Conservation (phyloP, 2,797 vertebrate genomes). For the Uromys caudimaculatus region DNA sequence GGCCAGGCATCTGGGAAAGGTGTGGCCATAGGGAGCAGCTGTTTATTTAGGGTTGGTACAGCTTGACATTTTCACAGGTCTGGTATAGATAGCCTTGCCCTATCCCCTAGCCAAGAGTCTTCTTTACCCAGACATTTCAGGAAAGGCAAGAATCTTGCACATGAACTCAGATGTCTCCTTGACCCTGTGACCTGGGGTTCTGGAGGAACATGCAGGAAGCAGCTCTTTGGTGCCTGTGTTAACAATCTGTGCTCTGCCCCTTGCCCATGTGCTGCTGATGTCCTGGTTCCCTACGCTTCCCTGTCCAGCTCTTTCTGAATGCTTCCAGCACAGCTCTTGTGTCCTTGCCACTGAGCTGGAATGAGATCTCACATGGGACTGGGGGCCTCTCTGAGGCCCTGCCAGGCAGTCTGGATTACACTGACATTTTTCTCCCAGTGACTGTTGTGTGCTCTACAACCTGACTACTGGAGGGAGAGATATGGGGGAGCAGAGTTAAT, state of each 20-base stretch:
- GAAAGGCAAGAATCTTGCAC: background rate
- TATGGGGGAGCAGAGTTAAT: background rate
- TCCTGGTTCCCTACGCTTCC: background rate
- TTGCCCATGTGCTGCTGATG: background rate
- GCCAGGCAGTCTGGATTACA: too few species aligned
- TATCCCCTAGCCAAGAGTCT: background rate
- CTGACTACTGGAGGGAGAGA: background rate
- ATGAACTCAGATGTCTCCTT: background rate
- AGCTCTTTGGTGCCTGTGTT: background rate
- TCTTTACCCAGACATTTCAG: background rate
- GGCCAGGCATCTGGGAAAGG: background rate
- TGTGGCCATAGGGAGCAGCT: too few species aligned
- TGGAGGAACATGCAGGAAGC: background rate
- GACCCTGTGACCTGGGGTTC: background rate
- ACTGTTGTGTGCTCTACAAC: background rate
- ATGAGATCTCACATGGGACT: background rate
- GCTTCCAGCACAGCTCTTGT: background rate
- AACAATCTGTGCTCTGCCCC: background rate
- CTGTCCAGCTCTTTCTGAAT: background rate
- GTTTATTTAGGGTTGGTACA: background rate
- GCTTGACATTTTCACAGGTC: background rate
- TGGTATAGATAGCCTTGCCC: background rate
- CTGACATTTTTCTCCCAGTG: background rate
- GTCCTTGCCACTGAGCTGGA: background rate
- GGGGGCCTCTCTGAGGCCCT: background rate